These are phyloP conservation scores for Scaeva pyrastri DNA, from an alignment of 2,888 invertebrate genomes.

Conservation along the genomic window DNA sequence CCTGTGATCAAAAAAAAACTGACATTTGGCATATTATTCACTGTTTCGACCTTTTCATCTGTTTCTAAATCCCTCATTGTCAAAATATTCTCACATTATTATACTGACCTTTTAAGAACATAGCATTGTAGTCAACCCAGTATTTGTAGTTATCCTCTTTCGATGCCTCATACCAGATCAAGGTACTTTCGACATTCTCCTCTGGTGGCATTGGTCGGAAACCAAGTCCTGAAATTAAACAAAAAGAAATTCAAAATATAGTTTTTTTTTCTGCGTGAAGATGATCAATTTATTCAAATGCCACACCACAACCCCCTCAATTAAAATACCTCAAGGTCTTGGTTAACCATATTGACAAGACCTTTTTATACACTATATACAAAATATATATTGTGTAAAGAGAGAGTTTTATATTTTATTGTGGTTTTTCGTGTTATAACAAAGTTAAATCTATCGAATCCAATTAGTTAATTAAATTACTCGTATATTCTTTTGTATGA, in stretches of 20 bases:
- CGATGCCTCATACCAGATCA: conserved; percentile 94
- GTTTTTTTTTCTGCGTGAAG: conserved; percentile 23
- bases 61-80: no score
- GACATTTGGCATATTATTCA: no score
- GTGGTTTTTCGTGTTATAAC: conserved; percentile 49
- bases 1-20: no score
- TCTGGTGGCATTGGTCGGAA: conserved; percentile 98
- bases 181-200: conserved; percentile 96
- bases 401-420: conserved; percentile 50
- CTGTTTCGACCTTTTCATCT: no score
- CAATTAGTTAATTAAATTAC: conserved; percentile 80
- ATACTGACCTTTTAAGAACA: conserved; percentile 90
- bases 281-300: conserved; percentile 28
- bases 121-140: conserved; percentile 91
- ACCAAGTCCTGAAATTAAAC: conserved; percentile 90
- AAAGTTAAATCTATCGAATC: conserved; percentile 75
- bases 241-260: conserved; percentile 30
- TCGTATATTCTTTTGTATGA: conserved; percentile 28
- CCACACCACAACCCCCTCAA: conserved; percentile 9
- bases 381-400: not conserved
- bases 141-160: conserved; percentile 89
- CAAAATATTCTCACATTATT: not conserved
- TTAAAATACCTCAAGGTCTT: not conserved
- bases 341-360: conserved; percentile 4
- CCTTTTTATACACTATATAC: not conserved